A percentile compares a stretch with the other conserved stretches of the same genome.
Conservation (phyloP, 2,888 invertebrate species). For the Neuroscelio doddi region DNA sequence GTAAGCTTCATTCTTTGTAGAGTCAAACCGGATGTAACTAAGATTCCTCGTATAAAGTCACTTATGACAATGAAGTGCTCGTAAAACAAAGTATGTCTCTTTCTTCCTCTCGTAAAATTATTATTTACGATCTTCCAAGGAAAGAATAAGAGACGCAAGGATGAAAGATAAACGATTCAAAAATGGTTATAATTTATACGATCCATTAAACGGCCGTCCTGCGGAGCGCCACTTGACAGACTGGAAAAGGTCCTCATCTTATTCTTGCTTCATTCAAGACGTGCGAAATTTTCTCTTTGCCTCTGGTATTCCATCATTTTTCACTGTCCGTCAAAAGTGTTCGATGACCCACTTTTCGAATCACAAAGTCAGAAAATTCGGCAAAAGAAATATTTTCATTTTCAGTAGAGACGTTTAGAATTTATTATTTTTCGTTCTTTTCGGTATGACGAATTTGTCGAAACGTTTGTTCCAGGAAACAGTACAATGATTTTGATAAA, state of each 20-base stretch:
- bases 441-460: not conserved
- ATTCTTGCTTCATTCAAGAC: conserved; percentile 17
- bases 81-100: conserved; percentile 35
- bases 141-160: conserved; percentile 29
- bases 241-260: conserved; percentile 19
- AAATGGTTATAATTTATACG: conserved; percentile 60
- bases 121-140: conserved; percentile 38
- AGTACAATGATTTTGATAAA: not conserved
- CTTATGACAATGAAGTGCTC: conserved; percentile 37
- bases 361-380: conserved; percentile 10
- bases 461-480: no score
- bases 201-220: conserved; percentile 37
- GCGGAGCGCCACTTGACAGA: conserved; percentile 38
- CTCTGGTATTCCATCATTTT: conserved; percentile 43
- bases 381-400: no score
- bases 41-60: conserved; percentile 26
- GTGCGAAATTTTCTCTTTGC: conserved; percentile 42
- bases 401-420: no score
- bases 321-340: conserved; percentile 27
- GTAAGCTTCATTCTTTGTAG: no score
- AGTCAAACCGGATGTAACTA: conserved; percentile 14
- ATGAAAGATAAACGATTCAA: conserved; percentile 53
- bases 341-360: conserved; percentile 38
- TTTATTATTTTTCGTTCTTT: no score
- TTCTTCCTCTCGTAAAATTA: conserved; percentile 32